A percentile compares a stretch with the other conserved stretches of the same genome.
phyloP scores from a whole-genome alignment of 2,113 vertebrate genomes.

The Sturnus vulgaris region DNA sequence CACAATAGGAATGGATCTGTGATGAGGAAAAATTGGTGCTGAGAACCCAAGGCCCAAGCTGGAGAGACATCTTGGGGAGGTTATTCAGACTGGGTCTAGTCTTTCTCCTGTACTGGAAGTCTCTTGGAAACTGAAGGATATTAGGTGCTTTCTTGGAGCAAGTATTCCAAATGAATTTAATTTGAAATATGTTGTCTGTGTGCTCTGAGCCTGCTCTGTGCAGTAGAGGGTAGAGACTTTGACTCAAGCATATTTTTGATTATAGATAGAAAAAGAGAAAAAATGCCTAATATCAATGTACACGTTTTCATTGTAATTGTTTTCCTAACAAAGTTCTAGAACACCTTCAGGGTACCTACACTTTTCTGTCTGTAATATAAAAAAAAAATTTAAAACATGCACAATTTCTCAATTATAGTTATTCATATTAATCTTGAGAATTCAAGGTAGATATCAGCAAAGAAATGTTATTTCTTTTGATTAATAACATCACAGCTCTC shows the following conservation, averaged over 20 bases:
- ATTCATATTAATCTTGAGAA: background rate
- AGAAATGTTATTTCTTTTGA: background rate
- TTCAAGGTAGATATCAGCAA: background rate
- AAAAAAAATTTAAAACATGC: background rate
- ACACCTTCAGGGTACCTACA: background rate
- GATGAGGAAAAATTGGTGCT: background rate
- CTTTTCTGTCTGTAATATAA: background rate
- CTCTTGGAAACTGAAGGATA: background rate
- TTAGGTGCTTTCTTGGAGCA: accelerated
- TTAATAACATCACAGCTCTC: background rate
- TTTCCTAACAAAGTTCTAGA: background rate
- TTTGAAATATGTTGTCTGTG: background rate
- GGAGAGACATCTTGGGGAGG: accelerated
- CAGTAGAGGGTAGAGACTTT: background rate
- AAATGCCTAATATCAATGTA: background rate
- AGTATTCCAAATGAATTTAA: background rate
- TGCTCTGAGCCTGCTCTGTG: background rate
- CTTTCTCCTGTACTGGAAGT: background rate
- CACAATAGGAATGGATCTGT: background rate
- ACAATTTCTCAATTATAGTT: background rate
- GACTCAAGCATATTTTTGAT: background rate
- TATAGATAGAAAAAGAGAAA: background rate
- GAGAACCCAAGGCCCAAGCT: background rate
- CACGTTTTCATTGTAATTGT: background rate
- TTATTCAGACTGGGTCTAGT: background rate